Percentiles rank a stretch among this genome's conserved stretches.
Evolutionary conservation across 2,888 invertebrate genomes (phyloP).

Genomic region (Coelopa pilipes): DNA sequence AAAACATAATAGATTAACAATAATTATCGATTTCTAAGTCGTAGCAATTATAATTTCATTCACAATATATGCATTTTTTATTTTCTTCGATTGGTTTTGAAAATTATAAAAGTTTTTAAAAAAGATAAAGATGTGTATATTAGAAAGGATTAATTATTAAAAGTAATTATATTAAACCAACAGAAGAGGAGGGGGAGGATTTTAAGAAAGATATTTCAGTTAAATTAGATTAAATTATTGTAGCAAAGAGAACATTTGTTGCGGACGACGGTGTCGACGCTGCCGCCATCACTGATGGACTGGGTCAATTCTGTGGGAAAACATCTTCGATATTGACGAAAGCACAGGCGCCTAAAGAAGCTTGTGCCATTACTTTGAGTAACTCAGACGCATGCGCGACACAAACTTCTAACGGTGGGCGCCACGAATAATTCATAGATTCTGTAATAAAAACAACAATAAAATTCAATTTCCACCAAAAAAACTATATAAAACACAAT

Average conservation of each 20-base stretch:
- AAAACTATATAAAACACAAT: neutral
- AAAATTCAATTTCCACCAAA: neutral
- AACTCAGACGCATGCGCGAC: conserved; percentile 90
- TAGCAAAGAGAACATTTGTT: conserved; percentile 51
- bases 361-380: conserved; percentile 88
- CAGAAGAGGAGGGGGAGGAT: conserved; percentile 18
- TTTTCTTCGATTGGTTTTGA: conserved; percentile 24
- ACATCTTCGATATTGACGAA: conserved; percentile 91
- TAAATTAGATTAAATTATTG: conserved; percentile 48
- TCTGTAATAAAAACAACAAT: conserved; percentile 70
- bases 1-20: conserved; percentile 1
- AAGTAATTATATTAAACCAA: conserved; percentile 16
- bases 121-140: conserved; percentile 26
- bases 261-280: conserved; percentile 51
- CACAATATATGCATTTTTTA: conserved; percentile 30
- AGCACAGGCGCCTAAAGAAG: conserved; percentile 92
- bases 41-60: conserved; percentile 27
- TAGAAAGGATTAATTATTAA: neutral
- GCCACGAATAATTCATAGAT: conserved; percentile 88
- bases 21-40: conserved; percentile 12
- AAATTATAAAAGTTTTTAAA: conserved; percentile 39
- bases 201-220: conserved; percentile 36
- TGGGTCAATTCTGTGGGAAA: conserved; percentile 69
- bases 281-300: conserved; percentile 59
- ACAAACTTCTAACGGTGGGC: conserved; percentile 92